A percentile compares a stretch with the other conserved stretches of the same genome.
phyloP scores from a whole-genome alignment of 1,140 invertebrate genomes.

The Amyelois transitella region DNA sequence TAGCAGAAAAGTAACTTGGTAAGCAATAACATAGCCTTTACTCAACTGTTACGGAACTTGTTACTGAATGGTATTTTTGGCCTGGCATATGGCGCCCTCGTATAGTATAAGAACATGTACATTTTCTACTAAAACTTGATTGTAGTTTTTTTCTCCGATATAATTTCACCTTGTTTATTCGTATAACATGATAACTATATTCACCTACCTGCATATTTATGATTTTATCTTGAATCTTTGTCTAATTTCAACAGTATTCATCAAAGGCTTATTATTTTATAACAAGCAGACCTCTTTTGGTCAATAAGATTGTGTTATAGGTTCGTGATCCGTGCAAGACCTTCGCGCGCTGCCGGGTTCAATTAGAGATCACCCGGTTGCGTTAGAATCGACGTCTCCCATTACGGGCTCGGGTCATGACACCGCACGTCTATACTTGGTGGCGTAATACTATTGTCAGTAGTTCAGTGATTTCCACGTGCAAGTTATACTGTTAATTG shows the following conservation, averaged over 20 bases:
- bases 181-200: no score
- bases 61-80: no score
- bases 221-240: background rate
- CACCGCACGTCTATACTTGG: conserved; percentile 34
- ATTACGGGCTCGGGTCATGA: conserved; percentile 35
- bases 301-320: conserved; percentile 23
- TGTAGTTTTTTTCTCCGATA: no score
- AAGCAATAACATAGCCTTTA: no score
- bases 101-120: no score
- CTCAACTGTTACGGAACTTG: no score
- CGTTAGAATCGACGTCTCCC: conserved; percentile 31
- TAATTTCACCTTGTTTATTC: no score
- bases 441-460: conserved; percentile 44
- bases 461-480: conserved; percentile 35
- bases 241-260: background rate
- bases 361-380: conserved; percentile 42
- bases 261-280: conserved; percentile 1
- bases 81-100: no score
- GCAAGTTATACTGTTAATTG: conserved; percentile 29
- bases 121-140: no score
- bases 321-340: conserved; percentile 29
- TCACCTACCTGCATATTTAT: no score
- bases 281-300: conserved; percentile 11
- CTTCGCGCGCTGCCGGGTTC: conserved; percentile 40
- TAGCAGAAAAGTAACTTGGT: no score